Evolutionary conservation across 1,140 invertebrate species (phyloP).

Genomic region (Sminthurinus signatus): DNA sequence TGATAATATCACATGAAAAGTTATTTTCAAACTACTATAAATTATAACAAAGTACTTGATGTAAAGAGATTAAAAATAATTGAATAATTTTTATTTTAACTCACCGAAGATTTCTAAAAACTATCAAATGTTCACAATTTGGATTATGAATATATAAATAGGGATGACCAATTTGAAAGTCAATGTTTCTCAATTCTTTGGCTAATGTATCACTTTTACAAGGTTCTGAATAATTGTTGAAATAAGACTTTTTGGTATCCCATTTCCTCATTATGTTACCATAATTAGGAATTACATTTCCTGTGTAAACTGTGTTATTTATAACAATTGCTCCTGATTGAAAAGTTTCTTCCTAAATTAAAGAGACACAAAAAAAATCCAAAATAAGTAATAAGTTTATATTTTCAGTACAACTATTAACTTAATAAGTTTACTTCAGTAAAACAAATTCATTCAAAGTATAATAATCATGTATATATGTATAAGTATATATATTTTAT

Average conservation of each 20-base stretch:
- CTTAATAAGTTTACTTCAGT: no score
- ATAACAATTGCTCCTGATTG: slow-evolving; percentile 3
- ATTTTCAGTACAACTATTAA: no score
- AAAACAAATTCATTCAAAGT: no score
- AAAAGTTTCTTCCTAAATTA: background rate
- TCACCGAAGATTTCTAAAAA: slow-evolving; percentile 63
- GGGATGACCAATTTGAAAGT: slow-evolving; percentile 62
- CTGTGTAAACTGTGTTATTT: background rate
- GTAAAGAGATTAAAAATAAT: background rate
- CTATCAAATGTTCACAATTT: slow-evolving; percentile 76
- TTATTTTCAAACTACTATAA: slow-evolving; percentile 3
- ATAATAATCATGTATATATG: no score
- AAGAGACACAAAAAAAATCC: no score
- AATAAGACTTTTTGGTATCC: background rate
- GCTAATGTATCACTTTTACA: no score
- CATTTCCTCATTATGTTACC: slow-evolving; percentile 9
- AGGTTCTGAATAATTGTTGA: no score
- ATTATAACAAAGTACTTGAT: no score
- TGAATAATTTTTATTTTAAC: background rate
- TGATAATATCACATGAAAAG: no score
- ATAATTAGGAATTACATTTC: slow-evolving; percentile 7
- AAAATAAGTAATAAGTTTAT: no score
- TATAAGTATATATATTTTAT: no score
- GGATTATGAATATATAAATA: slow-evolving; percentile 80
- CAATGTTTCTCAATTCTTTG: slow-evolving; percentile 54